These are phyloP conservation scores for Anastatus disparis DNA, from an alignment of 1,140 invertebrate species.

Conservation along the genomic window DNA sequence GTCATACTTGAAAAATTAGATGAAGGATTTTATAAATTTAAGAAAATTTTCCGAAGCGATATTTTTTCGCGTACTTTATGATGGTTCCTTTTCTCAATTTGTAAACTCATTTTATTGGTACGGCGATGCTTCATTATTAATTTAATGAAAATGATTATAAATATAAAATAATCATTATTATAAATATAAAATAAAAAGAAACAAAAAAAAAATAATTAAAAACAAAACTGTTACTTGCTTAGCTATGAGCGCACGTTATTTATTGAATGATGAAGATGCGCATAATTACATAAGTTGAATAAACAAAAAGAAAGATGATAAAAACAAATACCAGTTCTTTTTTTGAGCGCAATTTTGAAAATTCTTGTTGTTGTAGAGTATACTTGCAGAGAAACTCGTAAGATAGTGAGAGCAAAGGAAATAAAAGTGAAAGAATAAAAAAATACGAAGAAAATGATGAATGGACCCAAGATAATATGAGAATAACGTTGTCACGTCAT, in stretches of 20 bases:
- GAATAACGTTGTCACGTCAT: neutral
- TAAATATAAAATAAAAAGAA: too few relatives aligned
- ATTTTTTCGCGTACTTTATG: too few relatives aligned
- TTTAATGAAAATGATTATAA: neutral
- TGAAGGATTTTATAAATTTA: neutral
- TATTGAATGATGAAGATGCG: neutral
- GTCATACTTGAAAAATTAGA: neutral
- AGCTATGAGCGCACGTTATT: neutral
- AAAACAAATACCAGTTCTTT: neutral
- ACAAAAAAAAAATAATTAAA: too few relatives aligned
- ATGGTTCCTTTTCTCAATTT: neutral
- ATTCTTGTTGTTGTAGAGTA: slow-evolving; percentile 15
- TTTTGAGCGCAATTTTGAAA: neutral
- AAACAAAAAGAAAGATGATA: neutral
- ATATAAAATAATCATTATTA: too few relatives aligned
- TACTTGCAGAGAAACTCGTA: neutral
- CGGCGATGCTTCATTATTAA: neutral
- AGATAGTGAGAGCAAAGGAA: neutral
- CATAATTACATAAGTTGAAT: neutral
- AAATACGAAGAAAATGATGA: neutral
- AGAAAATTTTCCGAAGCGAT: neutral
- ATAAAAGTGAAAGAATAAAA: neutral
- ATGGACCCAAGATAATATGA: neutral
- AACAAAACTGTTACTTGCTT: slow-evolving; percentile 20
- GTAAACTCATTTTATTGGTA: neutral